Percentiles rank a stretch among this genome's conserved stretches.
These are phyloP conservation scores for Siniperca obscura DNA, from an alignment of 2,797 vertebrate species.

Conservation along the genomic window DNA sequence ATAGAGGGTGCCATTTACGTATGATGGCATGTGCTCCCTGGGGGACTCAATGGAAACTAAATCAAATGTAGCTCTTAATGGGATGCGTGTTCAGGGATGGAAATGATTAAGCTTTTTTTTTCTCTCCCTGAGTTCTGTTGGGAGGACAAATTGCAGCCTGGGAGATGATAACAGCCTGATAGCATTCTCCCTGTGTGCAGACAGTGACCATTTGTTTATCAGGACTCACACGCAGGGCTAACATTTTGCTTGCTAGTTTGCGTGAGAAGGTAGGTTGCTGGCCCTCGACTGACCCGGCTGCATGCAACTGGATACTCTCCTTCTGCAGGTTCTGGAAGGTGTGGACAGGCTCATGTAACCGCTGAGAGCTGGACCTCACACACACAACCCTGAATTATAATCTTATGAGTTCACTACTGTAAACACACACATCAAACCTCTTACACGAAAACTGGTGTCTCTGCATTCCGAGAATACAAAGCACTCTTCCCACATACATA, in stretches of 20 bases:
- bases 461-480: conserved; percentile 58
- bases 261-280: conserved; percentile 80
- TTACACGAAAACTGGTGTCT: conserved; percentile 51
- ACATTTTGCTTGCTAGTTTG: conserved; percentile 59
- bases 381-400: conserved; percentile 43
- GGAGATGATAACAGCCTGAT: conserved; percentile 71
- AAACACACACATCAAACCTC: conserved; percentile 52
- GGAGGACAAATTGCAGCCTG: conserved; percentile 69
- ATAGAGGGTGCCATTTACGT: conserved; percentile 26
- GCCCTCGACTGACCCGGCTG: conserved; percentile 61
- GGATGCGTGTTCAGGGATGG: conserved; percentile 58
- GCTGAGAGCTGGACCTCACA: conserved; percentile 60
- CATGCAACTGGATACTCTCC: conserved; percentile 75
- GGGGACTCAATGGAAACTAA: conserved; percentile 44
- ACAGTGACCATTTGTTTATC: conserved; percentile 77
- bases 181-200: conserved; percentile 70
- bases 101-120: conserved; percentile 60
- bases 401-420: conserved; percentile 52
- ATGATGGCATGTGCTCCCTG: conserved; percentile 29
- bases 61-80: conserved; percentile 50
- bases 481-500: not conserved
- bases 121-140: conserved; percentile 48
- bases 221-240: conserved; percentile 71
- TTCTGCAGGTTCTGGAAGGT: conserved; percentile 65
- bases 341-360: conserved; percentile 69